phyloP scores from a whole-genome alignment of 2,113 vertebrate species.

The Rhinogobius similis region DNA sequence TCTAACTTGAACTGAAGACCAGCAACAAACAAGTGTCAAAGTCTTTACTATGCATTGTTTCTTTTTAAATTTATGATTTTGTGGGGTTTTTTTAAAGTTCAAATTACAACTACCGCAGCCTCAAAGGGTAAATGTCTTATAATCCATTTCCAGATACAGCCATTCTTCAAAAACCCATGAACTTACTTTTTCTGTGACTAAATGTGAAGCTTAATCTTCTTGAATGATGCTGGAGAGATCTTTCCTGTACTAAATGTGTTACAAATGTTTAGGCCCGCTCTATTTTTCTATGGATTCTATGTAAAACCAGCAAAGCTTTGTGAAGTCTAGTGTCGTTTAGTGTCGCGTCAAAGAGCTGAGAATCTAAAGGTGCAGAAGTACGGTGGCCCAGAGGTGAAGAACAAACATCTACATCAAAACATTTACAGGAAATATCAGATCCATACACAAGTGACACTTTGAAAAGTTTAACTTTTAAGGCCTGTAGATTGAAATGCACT shows the following conservation, averaged over 20 bases:
- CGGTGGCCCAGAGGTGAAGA: too few relatives aligned
- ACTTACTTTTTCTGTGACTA: neutral
- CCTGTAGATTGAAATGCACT: too few relatives aligned
- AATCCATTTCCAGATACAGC: neutral
- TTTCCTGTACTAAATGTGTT: too few relatives aligned
- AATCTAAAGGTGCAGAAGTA: neutral
- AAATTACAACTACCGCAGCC: neutral
- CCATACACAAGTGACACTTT: too few relatives aligned
- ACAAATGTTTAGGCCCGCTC: neutral
- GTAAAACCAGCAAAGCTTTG: neutral
- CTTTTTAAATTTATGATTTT: too few relatives aligned
- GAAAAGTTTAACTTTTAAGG: too few relatives aligned
- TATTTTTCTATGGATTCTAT: neutral
- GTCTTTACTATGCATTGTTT: too few relatives aligned
- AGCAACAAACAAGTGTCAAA: too few relatives aligned
- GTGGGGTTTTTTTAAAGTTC: neutral
- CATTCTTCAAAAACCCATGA: neutral
- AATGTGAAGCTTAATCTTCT: neutral
- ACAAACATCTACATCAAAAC: too few relatives aligned
- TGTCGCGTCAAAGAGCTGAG: neutral
- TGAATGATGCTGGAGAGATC: too few relatives aligned
- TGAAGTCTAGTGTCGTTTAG: neutral
- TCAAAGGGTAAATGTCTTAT: neutral
- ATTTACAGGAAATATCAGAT: too few relatives aligned
- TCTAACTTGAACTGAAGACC: too few relatives aligned